Percentiles rank a stretch among this genome's conserved stretches.
phyloP scores from a whole-genome alignment of 2,797 vertebrate species.

The Channallabes apus region DNA sequence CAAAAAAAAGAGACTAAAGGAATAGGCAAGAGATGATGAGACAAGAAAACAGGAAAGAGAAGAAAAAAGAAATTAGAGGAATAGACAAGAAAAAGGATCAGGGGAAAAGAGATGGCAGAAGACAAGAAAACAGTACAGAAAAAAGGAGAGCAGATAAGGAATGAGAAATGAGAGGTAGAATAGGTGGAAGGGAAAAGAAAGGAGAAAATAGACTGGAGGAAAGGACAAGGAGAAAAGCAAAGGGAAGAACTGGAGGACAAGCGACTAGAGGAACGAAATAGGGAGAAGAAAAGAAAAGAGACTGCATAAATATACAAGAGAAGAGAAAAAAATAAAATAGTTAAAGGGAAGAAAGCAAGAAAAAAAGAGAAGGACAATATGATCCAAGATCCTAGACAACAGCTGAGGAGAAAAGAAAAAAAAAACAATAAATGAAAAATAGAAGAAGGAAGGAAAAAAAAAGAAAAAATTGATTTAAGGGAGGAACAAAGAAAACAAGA shows the following conservation, averaged over 20 bases:
- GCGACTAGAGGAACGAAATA: neutral
- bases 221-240: neutral
- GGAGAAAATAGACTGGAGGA: neutral
- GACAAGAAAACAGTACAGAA: neutral
- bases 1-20: neutral
- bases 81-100: neutral
- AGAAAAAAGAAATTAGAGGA: neutral
- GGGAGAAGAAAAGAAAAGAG: neutral
- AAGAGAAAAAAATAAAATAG: neutral
- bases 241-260: neutral
- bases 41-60: neutral
- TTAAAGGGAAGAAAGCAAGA: neutral
- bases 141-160: neutral
- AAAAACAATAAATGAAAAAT: constrained; percentile 9
- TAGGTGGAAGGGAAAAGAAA: neutral
- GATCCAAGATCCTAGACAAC: constrained; percentile 8
- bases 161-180: constrained; percentile 4
- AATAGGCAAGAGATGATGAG: neutral
- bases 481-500: constrained; percentile 42
- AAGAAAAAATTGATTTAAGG: neutral
- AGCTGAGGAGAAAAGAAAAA: constrained; percentile 38
- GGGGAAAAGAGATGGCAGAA: neutral
- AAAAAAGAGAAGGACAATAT: neutral
- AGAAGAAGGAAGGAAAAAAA: neutral
- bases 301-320: neutral